A percentile compares a stretch with the other conserved stretches of the same genome.
Evolutionary conservation across 1,140 invertebrate genomes (phyloP).

Genomic region (Saccostrea glomerata): DNA sequence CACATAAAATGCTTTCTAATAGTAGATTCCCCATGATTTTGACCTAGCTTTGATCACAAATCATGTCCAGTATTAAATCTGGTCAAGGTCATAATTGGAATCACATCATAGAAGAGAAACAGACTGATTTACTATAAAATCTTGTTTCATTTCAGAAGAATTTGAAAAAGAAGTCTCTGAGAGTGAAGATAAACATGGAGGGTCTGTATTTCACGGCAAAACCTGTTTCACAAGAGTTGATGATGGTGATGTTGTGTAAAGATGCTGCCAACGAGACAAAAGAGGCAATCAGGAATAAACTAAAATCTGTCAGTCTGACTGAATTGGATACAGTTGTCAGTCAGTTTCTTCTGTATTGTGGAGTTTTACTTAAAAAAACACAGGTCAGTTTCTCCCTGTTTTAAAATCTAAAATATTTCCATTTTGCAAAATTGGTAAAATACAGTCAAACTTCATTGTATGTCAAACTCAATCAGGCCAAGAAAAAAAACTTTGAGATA

Average conservation of each 20-base stretch:
- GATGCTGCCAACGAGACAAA: not conserved
- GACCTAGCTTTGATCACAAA: too few relatives aligned
- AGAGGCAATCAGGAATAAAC: not conserved
- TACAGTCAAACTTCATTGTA: too few relatives aligned
- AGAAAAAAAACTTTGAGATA: too few relatives aligned
- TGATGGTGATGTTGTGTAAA: not conserved
- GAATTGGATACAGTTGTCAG: not conserved
- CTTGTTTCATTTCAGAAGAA: not conserved
- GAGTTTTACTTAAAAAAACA: not conserved
- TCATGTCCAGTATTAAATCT: too few relatives aligned
- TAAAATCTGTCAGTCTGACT: slow-evolving; percentile 9
- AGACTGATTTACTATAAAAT: not conserved
- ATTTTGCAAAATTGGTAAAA: too few relatives aligned
- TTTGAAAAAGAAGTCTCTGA: not conserved
- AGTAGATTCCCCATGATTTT: too few relatives aligned
- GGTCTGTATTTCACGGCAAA: not conserved
- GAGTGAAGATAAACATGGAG: not conserved
- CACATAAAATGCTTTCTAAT: too few relatives aligned
- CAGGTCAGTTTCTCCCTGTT: not conserved
- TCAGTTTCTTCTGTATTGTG: not conserved
- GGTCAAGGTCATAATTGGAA: too few relatives aligned
- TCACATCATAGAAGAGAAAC: too few relatives aligned
- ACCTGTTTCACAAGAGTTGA: not conserved
- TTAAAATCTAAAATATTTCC: too few relatives aligned
- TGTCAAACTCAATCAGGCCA: too few relatives aligned